phyloP scores from a whole-genome alignment of 2,113 vertebrate genomes.

The Atractosteus spatula region DNA sequence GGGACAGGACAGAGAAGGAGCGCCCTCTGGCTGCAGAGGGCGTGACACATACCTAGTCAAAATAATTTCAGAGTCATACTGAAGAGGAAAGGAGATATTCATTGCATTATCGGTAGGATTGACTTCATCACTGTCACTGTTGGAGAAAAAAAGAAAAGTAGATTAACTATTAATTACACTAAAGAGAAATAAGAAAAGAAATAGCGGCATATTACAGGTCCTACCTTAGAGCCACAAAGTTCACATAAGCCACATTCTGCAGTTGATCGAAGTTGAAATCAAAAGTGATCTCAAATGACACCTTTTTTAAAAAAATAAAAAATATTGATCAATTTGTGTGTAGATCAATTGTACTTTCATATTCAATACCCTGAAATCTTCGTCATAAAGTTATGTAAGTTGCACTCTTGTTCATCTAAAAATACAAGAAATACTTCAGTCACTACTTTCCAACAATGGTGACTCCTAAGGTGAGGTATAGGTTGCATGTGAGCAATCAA shows the following conservation, averaged over 20 bases:
- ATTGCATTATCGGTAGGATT: slow-evolving; percentile 67
- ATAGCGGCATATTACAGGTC: not conserved
- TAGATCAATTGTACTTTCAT: no score
- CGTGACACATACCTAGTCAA: slow-evolving; percentile 77
- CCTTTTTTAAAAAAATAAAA: slow-evolving; percentile 52
- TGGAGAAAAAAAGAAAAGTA: slow-evolving; percentile 10
- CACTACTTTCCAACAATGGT: no score
- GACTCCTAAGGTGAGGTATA: no score
- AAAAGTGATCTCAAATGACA: slow-evolving; percentile 78
- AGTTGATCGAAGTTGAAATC: slow-evolving; percentile 79
- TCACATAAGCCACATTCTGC: slow-evolving; percentile 63
- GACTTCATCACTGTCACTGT: slow-evolving; percentile 78
- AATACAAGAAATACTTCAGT: no score
- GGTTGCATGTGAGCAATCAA: no score
- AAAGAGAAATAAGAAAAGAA: not conserved
- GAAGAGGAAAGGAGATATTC: slow-evolving; percentile 64
- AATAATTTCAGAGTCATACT: slow-evolving; percentile 79
- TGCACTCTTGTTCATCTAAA: no score
- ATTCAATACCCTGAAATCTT: no score
- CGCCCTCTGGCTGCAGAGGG: no score
- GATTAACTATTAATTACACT: not conserved
- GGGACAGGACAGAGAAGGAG: no score
- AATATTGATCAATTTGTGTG: not conserved
- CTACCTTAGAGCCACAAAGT: slow-evolving; percentile 77
- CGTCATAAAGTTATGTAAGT: no score